These are phyloP conservation scores for Python bivittatus DNA, from an alignment of 2,113 vertebrate genomes.

Conservation along the genomic window DNA sequence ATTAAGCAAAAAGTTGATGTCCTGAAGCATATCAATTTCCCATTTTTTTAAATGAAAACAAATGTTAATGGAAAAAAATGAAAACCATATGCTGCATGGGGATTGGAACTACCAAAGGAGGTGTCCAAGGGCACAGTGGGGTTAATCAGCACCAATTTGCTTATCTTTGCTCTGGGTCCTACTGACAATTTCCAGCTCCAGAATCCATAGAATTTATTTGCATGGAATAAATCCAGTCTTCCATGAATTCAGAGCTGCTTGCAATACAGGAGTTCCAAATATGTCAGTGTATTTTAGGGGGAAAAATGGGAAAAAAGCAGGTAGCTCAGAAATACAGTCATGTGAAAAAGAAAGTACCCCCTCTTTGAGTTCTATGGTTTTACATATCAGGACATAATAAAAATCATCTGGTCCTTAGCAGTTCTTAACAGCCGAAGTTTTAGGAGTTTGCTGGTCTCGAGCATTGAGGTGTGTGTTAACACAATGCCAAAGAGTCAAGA, in stretches of 20 bases:
- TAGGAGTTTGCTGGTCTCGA: too few species aligned
- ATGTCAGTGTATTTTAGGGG: neutral
- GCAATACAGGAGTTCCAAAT: neutral
- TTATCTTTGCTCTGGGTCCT: neutral
- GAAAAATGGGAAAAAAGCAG: neutral
- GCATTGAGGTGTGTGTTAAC: too few species aligned
- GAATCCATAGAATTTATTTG: neutral
- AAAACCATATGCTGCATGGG: neutral
- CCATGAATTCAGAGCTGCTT: neutral
- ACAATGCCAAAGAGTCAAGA: too few species aligned
- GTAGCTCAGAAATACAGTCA: too few species aligned
- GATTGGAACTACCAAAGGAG: neutral
- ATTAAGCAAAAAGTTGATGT: neutral
- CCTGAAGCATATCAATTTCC: neutral
- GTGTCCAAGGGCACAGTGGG: neutral
- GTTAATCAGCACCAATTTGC: neutral
- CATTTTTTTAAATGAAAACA: neutral
- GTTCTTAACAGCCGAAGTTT: too few species aligned
- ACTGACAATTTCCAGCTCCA: neutral
- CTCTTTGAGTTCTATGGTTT: too few species aligned
- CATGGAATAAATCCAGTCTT: neutral
- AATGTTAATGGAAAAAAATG: neutral
- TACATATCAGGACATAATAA: too few species aligned
- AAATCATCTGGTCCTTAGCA: too few species aligned
- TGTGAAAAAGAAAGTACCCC: too few species aligned